Conservation (phyloP, 2,113 vertebrate species). For the Elachura formosa region DNA sequence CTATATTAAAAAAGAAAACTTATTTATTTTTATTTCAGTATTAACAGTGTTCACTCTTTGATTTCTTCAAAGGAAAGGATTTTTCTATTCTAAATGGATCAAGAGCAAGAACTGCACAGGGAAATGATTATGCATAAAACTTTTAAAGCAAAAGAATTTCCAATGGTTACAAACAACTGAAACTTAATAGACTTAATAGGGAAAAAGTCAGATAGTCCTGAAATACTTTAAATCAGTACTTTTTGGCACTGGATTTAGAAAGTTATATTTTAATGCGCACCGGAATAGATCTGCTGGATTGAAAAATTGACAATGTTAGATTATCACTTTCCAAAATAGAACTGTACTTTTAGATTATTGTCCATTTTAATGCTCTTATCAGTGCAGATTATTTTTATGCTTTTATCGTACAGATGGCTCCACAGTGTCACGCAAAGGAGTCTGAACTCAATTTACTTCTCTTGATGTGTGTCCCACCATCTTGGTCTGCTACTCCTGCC, state of each 20-base stretch:
- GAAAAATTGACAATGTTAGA: constrained; percentile 20
- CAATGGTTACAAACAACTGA: neutral
- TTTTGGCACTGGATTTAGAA: neutral
- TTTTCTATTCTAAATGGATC: neutral
- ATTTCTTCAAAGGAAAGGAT: neutral
- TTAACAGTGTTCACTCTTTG: neutral
- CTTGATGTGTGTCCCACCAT: neutral
- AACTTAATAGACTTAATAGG: neutral
- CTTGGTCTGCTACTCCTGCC: neutral
- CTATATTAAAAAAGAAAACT: neutral
- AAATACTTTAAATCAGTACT: neutral
- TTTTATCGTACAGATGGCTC: neutral
- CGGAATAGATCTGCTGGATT: neutral
- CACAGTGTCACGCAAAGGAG: neutral
- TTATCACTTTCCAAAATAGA: neutral
- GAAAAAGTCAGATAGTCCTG: neutral
- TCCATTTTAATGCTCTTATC: constrained; percentile 17
- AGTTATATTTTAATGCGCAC: neutral
- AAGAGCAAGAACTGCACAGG: neutral
- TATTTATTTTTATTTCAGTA: neutral
- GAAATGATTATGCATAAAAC: neutral
- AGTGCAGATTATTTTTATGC: neutral
- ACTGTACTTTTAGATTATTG: neutral
- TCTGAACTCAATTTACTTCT: neutral
- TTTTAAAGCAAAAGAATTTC: neutral